phyloP scores from a whole-genome alignment of 2,888 invertebrate genomes.

The Gisinianus flammeolus region DNA sequence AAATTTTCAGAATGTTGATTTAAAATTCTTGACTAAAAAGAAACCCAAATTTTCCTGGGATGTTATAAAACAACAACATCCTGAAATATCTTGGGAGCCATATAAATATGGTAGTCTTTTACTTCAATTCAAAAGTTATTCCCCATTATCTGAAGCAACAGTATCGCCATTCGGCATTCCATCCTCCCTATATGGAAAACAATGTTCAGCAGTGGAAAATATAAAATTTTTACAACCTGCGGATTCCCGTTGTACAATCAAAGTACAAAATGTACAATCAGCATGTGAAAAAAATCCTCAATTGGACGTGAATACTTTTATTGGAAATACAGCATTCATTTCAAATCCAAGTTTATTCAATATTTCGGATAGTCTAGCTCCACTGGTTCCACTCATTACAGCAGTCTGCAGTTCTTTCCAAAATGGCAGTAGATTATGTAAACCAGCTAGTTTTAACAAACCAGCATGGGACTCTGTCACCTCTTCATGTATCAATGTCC shows the following conservation, averaged over 20 bases:
- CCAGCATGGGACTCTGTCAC: slow-evolving; percentile 46
- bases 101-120: slow-evolving; percentile 55
- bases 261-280: slow-evolving; percentile 61
- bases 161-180: slow-evolving; percentile 56
- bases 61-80: neutral
- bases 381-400: slow-evolving; percentile 7
- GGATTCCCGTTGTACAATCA: slow-evolving; percentile 59
- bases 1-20: slow-evolving; percentile 17
- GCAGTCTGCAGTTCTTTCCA: neutral
- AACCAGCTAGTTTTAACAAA: neutral
- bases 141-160: neutral
- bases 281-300: slow-evolving; percentile 57
- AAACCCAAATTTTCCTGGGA: slow-evolving; percentile 49
- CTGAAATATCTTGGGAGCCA: slow-evolving; percentile 28
- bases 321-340: slow-evolving; percentile 41
- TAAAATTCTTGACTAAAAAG: slow-evolving; percentile 16
- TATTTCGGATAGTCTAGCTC: slow-evolving; percentile 19
- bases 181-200: slow-evolving; percentile 60
- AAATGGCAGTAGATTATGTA: slow-evolving; percentile 10
- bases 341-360: slow-evolving; percentile 40
- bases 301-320: slow-evolving; percentile 49
- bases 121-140: slow-evolving; percentile 1
- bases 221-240: slow-evolving; percentile 64
- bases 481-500: slow-evolving; percentile 61
- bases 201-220: slow-evolving; percentile 61